phyloP scores from a whole-genome alignment of 2,797 vertebrate species.

The Rhinophrynus dorsalis region DNA sequence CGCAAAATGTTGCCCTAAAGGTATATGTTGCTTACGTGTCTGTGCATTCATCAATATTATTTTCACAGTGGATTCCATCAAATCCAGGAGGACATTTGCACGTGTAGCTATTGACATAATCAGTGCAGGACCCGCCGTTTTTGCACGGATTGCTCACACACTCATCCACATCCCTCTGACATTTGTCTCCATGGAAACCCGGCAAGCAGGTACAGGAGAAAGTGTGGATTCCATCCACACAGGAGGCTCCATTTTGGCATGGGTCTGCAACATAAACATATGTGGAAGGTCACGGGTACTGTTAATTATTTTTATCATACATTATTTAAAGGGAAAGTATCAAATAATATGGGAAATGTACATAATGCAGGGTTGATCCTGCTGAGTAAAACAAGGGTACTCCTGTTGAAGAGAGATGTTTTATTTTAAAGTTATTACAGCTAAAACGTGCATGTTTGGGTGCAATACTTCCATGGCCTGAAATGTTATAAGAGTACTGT shows the following conservation, averaged over 20 bases:
- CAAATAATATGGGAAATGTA: not conserved
- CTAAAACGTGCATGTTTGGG: too few relatives aligned
- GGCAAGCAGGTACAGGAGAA: constrained; percentile 82
- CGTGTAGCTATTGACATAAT: constrained; percentile 91
- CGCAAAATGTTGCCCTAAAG: not conserved
- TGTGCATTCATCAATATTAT: constrained; percentile 85
- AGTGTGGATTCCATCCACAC: constrained; percentile 79
- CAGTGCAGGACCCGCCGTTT: constrained; percentile 81
- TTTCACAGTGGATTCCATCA: constrained; percentile 84
- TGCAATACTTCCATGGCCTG: too few relatives aligned
- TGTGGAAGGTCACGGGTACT: not conserved
- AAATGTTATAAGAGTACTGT: too few relatives aligned
- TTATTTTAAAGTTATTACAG: too few relatives aligned
- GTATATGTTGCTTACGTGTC: constrained; percentile 78
- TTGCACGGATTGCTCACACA: constrained; percentile 85
- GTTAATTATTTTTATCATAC: not conserved
- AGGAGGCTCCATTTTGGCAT: constrained; percentile 87
- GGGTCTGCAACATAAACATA: constrained; percentile 71
- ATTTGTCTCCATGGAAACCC: constrained; percentile 84
- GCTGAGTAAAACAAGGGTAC: too few relatives aligned
- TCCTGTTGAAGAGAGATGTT: too few relatives aligned
- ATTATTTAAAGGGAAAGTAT: not conserved
- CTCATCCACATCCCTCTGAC: constrained; percentile 85
- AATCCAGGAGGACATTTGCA: constrained; percentile 85
- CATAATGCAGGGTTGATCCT: not conserved